A percentile compares a stretch with the other conserved stretches of the same genome.
Conservation (phyloP, 2,888 invertebrate genomes). For the Nymphalis urticae region DNA sequence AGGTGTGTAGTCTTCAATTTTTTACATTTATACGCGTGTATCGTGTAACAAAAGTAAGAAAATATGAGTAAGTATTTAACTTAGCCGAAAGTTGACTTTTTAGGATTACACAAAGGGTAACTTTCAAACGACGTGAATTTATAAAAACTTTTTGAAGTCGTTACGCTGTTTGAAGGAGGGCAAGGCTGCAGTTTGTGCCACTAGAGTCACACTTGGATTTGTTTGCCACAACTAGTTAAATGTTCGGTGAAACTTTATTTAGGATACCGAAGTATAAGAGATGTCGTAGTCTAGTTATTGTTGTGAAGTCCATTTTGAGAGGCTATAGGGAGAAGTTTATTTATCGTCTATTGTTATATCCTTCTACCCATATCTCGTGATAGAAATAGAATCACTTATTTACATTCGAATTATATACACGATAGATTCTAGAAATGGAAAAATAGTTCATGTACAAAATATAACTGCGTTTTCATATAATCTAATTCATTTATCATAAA, state of each 20-base stretch:
- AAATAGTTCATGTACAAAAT: too few species aligned
- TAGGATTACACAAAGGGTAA: conserved; percentile 33
- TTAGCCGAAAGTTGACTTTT: conserved; percentile 21
- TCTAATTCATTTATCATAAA: too few species aligned
- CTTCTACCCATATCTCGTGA: conserved; percentile 19
- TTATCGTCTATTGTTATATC: conserved; percentile 34
- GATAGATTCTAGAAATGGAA: too few species aligned
- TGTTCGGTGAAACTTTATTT: conserved; percentile 74
- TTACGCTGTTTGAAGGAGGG: conserved; percentile 43
- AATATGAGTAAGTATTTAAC: background rate
- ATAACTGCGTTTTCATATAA: too few species aligned
- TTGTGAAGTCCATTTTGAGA: conserved; percentile 54
- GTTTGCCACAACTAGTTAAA: conserved; percentile 78
- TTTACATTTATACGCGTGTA: too few species aligned
- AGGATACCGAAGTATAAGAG: conserved; percentile 62
- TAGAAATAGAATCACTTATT: conserved; percentile 2
- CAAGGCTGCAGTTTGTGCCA: conserved; percentile 58
- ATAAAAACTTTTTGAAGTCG: conserved; percentile 54
- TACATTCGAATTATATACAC: too few species aligned
- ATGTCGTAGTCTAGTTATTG: conserved; percentile 65
- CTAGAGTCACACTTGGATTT: conserved; percentile 68
- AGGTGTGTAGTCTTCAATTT: too few species aligned
- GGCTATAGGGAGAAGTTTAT: conserved; percentile 35
- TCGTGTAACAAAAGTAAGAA: background rate
- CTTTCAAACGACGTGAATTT: conserved; percentile 36